Base-by-base conservation (phyloP, 2,113 vertebrate species). In the Otocyon megalotis region DNA sequence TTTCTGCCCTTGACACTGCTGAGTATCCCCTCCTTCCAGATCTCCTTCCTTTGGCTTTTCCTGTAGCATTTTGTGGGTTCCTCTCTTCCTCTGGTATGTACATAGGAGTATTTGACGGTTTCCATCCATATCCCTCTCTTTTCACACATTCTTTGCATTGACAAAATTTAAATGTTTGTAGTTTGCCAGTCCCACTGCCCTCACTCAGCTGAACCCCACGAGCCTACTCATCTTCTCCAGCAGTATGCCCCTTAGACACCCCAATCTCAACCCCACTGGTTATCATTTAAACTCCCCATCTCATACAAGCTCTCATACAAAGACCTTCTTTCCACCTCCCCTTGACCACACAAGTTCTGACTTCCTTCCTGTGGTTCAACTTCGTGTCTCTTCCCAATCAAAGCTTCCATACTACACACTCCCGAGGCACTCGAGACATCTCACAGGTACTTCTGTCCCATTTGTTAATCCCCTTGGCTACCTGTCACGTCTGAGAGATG, bases 31-130 rank as follows among this genome's bases (percentile, higher is more conserved):
- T 80, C 17, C 53, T 4, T 56, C 37, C 37, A 60, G 84, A 53
- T 3, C 30, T 3, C 43, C 58, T 48, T 62, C 26, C 32, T 9
- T 5, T 4, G 62, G 26, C 82, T 54, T 43, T 48, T 5, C n/a
- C 12, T 13, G 2, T 0, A 16, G 6, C 13, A 4, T 14, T 24
- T 7, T 12, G 3, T 3, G 12, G 74, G 2, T 5, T 20, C 35
- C 50, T 65, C 48, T 54, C n/a, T 48, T 72, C 63, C 62, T 35
- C 1, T 54, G 11, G 5, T 28, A 26, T 2, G 17, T 63, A 19
- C 30, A 7, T 8, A 48, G 16, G 12, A 10, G 8, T 8, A 28
- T 5, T 58, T 9, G 43, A 10, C 43, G 19, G 24, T 2, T 54
- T 24, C 6, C 32, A 4, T 6, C 16, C 30, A 12, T 0, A 4